Evolutionary conservation across 2,888 invertebrate species (phyloP).

Genomic region (Phortica magna): DNA sequence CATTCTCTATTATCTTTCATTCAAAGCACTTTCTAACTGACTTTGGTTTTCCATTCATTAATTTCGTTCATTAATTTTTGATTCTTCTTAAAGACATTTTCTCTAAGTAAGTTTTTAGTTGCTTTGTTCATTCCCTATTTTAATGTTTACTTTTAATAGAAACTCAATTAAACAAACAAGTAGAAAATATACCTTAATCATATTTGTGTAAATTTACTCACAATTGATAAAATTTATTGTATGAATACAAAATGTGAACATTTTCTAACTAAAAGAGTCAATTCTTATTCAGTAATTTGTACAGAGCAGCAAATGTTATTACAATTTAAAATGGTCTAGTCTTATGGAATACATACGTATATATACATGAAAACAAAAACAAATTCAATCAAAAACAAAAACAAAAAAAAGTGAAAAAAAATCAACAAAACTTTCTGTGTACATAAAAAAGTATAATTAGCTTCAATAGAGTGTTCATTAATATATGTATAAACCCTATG

Average conservation of each 20-base stretch:
- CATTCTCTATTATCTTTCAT: too few relatives aligned
- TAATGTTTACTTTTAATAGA: not conserved
- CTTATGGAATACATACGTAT: not conserved
- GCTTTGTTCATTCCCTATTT: not conserved
- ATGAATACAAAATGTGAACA: conserved; percentile 75
- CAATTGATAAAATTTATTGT: conserved; percentile 66
- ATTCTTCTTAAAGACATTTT: not conserved
- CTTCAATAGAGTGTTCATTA: conserved; percentile 14
- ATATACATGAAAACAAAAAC: conserved; percentile 33
- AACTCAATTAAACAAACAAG: not conserved
- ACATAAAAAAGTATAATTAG: not conserved
- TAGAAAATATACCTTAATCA: conserved; percentile 4
- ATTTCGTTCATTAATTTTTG: not conserved
- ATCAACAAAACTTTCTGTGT: conserved; percentile 1
- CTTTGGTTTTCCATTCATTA: too few relatives aligned
- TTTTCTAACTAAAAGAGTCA: conserved; percentile 79
- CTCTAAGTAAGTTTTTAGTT: not conserved
- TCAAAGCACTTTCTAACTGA: too few relatives aligned
- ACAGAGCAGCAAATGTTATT: conserved; percentile 72
- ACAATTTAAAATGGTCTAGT: conserved; percentile 29
- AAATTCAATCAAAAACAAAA: conserved; percentile 37
- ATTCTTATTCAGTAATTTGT: conserved; percentile 78
- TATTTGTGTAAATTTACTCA: conserved; percentile 40
- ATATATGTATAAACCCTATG: conserved; percentile 26
- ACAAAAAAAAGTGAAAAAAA: conserved; percentile 27